Evolutionary conservation across 2,888 invertebrate species (phyloP).

Genomic region (Vesta saturnalis): DNA sequence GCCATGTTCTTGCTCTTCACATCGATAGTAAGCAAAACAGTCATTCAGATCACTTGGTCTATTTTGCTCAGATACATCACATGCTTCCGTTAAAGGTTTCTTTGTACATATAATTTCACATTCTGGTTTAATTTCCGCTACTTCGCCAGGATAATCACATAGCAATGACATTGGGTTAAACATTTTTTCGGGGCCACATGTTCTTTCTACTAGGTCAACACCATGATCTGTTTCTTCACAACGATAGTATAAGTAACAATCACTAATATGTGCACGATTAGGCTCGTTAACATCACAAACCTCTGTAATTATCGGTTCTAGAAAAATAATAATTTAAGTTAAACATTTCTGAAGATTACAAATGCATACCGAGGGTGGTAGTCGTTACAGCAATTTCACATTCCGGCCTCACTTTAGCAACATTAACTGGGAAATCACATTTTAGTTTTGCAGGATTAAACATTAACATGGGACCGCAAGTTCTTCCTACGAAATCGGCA

Average conservation of each 20-base stretch:
- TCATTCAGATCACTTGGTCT: not conserved
- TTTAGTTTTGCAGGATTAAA: too few species aligned
- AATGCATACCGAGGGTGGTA: not conserved
- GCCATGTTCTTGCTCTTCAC: not conserved
- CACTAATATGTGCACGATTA: not conserved
- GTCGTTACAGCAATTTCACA: not conserved
- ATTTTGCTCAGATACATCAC: not conserved
- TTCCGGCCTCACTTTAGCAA: not conserved
- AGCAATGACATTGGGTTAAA: not conserved
- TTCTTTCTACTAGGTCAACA: not conserved
- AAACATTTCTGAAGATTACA: not conserved
- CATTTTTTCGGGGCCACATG: not conserved
- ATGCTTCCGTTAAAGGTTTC: not conserved
- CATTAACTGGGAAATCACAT: not conserved
- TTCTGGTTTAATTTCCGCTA: constrained; percentile 3
- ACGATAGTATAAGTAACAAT: not conserved
- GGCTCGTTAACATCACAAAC: not conserved
- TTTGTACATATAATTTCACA: not conserved
- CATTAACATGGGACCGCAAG: too few species aligned
- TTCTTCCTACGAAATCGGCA: too few species aligned
- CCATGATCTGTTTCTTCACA: not conserved
- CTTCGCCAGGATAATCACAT: not conserved
- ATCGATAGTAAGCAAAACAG: not conserved
- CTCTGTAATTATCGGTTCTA: not conserved
- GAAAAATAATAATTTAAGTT: not conserved